Conservation (phyloP, 2,888 invertebrate genomes). For the Gandaritis pyraliata region DNA sequence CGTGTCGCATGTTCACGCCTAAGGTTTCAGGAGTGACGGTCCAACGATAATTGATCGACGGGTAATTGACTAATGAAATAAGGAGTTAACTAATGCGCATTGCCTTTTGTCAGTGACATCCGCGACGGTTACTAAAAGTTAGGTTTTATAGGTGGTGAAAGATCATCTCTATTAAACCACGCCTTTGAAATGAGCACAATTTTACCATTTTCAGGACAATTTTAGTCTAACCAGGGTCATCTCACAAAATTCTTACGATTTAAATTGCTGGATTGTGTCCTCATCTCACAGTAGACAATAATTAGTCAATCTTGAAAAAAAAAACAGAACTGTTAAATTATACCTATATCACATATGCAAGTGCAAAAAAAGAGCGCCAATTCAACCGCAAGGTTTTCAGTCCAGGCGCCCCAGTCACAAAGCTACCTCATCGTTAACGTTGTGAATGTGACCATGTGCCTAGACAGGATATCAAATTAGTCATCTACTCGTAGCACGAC, state of each 20-base stretch:
- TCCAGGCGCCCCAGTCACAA: not conserved
- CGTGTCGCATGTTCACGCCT: slow-evolving; percentile 68
- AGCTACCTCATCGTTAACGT: not conserved
- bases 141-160: slow-evolving; percentile 19
- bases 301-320: too few relatives aligned
- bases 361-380: too few relatives aligned
- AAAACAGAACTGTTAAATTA: too few relatives aligned
- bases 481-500: slow-evolving; percentile 4
- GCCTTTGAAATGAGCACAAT: too few relatives aligned
- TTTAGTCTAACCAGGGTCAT: too few relatives aligned
- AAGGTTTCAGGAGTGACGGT: slow-evolving; percentile 74
- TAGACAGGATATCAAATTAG: slow-evolving; percentile 21
- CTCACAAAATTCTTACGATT: too few relatives aligned
- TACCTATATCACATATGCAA: too few relatives aligned
- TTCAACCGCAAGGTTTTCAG: too few relatives aligned
- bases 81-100: slow-evolving; percentile 51
- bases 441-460: slow-evolving; percentile 4
- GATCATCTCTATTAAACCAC: not conserved
- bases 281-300: too few relatives aligned
- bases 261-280: too few relatives aligned
- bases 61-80: slow-evolving; percentile 76
- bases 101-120: slow-evolving; percentile 42
- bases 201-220: too few relatives aligned
- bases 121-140: slow-evolving; percentile 36
- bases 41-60: slow-evolving; percentile 74